These are phyloP conservation scores for Deilephila elpenor DNA, from an alignment of 2,888 invertebrate genomes.

Conservation along the genomic window DNA sequence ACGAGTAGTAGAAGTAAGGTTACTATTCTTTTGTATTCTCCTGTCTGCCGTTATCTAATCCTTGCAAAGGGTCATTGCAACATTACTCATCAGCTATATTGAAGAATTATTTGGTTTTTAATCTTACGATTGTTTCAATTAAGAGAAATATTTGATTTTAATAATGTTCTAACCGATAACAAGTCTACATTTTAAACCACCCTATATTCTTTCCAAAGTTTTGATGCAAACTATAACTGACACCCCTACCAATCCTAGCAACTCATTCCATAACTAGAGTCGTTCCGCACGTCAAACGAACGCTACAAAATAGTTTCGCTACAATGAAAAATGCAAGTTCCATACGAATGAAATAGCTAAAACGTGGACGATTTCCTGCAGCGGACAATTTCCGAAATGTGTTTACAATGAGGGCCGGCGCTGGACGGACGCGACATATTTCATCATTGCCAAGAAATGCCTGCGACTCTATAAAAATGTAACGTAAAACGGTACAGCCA, in stretches of 20 bases:
- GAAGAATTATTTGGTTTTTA: not conserved
- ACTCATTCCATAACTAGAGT: not conserved
- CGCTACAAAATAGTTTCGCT: conserved; percentile 44
- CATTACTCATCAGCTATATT: no score
- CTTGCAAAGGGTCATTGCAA: no score
- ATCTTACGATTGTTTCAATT: not conserved
- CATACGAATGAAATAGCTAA: conserved; percentile 65
- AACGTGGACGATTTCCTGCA: conserved; percentile 69
- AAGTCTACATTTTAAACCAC: no score
- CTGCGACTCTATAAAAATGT: conserved; percentile 67
- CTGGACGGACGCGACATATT: conserved; percentile 74
- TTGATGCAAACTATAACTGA: not conserved
- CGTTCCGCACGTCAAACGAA: conserved; percentile 26
- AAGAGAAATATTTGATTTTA: no score
- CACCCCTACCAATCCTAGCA: not conserved
- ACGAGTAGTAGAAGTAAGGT: no score
- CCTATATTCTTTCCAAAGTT: not conserved
- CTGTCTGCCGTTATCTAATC: no score
- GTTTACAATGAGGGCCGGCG: conserved; percentile 78
- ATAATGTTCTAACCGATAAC: no score
- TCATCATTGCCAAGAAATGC: conserved; percentile 78
- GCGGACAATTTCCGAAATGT: conserved; percentile 78
- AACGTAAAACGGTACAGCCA: conserved; percentile 64
- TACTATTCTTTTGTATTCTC: no score
- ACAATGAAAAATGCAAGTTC: conserved; percentile 61